Percentiles rank a stretch among this genome's conserved stretches.
phyloP scores from a whole-genome alignment of 2,888 invertebrate species.

The Chydorus sphaericus region DNA sequence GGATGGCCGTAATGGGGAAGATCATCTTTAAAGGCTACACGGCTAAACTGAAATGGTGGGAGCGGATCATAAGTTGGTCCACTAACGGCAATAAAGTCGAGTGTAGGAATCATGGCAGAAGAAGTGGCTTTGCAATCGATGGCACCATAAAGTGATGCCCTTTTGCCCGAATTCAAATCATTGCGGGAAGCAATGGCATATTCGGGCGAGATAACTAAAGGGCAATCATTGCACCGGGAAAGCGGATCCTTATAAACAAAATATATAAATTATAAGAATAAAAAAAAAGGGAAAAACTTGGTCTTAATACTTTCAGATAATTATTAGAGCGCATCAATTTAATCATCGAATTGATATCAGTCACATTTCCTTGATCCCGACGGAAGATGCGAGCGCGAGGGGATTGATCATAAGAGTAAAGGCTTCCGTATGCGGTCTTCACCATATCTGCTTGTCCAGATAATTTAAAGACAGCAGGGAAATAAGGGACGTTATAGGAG shows the following conservation, averaged over 20 bases:
- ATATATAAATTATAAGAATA: too few relatives aligned
- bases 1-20: constrained; percentile 56
- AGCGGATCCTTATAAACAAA: constrained; percentile 53
- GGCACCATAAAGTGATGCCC: constrained; percentile 50
- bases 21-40: constrained; percentile 45
- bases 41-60: constrained; percentile 63
- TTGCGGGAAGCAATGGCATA: constrained; percentile 53
- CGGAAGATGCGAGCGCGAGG: constrained; percentile 48
- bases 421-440: constrained; percentile 36
- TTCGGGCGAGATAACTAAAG: constrained; percentile 49
- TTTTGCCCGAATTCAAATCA: constrained; percentile 55
- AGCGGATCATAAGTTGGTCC: constrained; percentile 43
- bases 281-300: too few relatives aligned
- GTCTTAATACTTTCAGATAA: too few relatives aligned
- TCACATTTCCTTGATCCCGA: constrained; percentile 41
- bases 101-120: constrained; percentile 26
- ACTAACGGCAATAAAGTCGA: constrained; percentile 41
- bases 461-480: constrained; percentile 43
- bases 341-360: constrained; percentile 42
- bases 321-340: constrained; percentile 49
- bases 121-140: constrained; percentile 50
- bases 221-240: constrained; percentile 39
- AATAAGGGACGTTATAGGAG: constrained; percentile 53
- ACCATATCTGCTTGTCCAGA: constrained; percentile 43
- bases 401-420: constrained; percentile 46